Evolutionary conservation across 2,888 invertebrate genomes (phyloP), one percentile per base, ranked within the genome.

Genomic region (Globia sparganii): DNA sequence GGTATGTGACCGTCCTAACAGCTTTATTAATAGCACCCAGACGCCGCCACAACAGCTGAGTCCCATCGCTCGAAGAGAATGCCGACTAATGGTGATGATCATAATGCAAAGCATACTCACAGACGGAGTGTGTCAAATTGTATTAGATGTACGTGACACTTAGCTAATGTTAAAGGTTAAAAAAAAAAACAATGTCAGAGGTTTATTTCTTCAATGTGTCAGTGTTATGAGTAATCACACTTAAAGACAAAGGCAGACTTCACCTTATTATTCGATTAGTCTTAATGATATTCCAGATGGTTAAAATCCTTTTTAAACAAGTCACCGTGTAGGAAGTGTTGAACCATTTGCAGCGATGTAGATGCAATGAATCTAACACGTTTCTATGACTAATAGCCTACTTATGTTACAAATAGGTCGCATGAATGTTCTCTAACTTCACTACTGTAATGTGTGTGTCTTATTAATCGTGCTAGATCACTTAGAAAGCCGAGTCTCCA

Each of bases 41-140:
- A 86, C 89, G 84, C 75, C 88, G 88, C 86, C 87, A 90, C 88
- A 89, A 88, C 90, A 89, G 89, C 87, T 89, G 88, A 88, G 86
- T 76, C 83, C 75, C 80, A 84, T 86, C 87, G 81, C 67, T 31
- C 72, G 65, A 75, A 66, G 71, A 75, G 73, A 80, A 82, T 56
- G 80, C 69, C 64, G 70, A 77, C 81, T 87, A 88, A 86, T 80
- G 86, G 79, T 89, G 84, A 88, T 86, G 80, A 84, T 81, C 76
- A 66, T 86, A 77, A 86, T 79, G 82, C 79, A 75, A 77, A 78
- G 31, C 73, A 78, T 77, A 78, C 76, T 79, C 61, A 62, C 72
- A 84, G 72, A 75, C 70, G 46, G 70, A 83, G 69, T 86, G 80
- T 77, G 78, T 78, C 80, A 74, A 83, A 84, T 74, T 65, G 49